Evolutionary conservation across 2,888 invertebrate species (phyloP).

Genomic region (Hydropsyche betteni): DNA sequence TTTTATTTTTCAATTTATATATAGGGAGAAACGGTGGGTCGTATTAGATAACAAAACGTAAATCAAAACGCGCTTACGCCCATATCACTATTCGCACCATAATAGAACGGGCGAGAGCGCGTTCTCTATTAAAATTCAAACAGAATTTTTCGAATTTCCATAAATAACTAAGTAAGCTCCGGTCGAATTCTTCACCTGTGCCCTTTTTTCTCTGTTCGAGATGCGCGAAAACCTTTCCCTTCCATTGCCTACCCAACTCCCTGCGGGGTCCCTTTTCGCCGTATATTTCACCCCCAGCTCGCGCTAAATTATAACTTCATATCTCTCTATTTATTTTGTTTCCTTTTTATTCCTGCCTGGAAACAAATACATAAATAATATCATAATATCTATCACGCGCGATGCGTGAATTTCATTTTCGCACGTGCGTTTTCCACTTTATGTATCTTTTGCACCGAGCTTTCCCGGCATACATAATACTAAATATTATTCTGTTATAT

Average conservation of each 20-base stretch:
- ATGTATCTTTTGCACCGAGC: too few relatives aligned
- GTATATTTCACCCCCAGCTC: conserved; percentile 23
- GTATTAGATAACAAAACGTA: conserved; percentile 32
- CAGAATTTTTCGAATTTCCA: conserved; percentile 40
- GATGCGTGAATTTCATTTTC: neutral
- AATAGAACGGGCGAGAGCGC: conserved; percentile 1
- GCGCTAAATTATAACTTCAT: conserved; percentile 39
- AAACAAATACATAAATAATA: conserved; percentile 33
- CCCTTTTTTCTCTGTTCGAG: conserved; percentile 26
- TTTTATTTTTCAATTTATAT: conserved; percentile 27
- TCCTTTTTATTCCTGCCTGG: conserved; percentile 17
- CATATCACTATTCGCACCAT: conserved; percentile 25
- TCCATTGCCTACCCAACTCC: neutral
- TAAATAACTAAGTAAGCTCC: conserved; percentile 39
- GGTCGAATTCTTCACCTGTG: conserved; percentile 39
- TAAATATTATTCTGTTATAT: neutral
- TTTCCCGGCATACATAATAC: neutral
- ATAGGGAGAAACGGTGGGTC: neutral
- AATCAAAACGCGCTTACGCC: conserved; percentile 37
- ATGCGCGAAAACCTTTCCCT: neutral
- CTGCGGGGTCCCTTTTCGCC: conserved; percentile 2
- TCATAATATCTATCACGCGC: conserved; percentile 12
- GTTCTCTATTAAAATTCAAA: conserved; percentile 39
- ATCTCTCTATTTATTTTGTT: conserved; percentile 27
- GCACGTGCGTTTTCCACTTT: conserved; percentile 2